A percentile compares a stretch with the other conserved stretches of the same genome.
phyloP scores from a whole-genome alignment of 2,888 invertebrate species.

The Heteropelma amictum region DNA sequence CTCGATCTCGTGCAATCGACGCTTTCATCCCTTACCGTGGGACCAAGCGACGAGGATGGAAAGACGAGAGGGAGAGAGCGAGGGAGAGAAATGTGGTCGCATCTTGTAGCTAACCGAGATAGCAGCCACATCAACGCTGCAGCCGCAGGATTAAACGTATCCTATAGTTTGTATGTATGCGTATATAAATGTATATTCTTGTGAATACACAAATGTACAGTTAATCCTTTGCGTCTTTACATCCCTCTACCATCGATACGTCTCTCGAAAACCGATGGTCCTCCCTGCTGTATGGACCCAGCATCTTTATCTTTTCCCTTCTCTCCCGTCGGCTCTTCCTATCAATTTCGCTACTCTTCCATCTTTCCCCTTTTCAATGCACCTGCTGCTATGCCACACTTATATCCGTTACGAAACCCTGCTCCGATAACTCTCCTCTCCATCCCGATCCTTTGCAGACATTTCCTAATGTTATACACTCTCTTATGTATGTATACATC shows the following conservation, averaged over 20 bases:
- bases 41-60: not conserved
- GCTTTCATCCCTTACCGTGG: slow-evolving; percentile 42
- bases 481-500: not conserved
- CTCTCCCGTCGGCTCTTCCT: not conserved
- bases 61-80: not conserved
- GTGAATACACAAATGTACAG: slow-evolving; percentile 4
- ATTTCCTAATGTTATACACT: slow-evolving; percentile 12
- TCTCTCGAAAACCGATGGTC: slow-evolving; percentile 16
- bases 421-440: slow-evolving; percentile 50
- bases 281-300: not conserved
- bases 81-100: slow-evolving; percentile 1
- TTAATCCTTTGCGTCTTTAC: slow-evolving; percentile 20
- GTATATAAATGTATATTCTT: not conserved
- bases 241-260: slow-evolving; percentile 15
- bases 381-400: slow-evolving; percentile 20
- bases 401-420: slow-evolving; percentile 18
- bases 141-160: slow-evolving; percentile 55
- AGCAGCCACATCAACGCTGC: slow-evolving; percentile 47
- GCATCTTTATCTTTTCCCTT: not conserved
- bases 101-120: slow-evolving; percentile 49
- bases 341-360: not conserved
- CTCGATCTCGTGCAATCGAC: slow-evolving; percentile 53
- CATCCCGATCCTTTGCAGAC: slow-evolving; percentile 33
- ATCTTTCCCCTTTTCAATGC: slow-evolving; percentile 4
- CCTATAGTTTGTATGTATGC: slow-evolving; percentile 12